Base-by-base conservation (phyloP, 2,797 vertebrate genomes). In the Steatocranus sp. region DNA sequence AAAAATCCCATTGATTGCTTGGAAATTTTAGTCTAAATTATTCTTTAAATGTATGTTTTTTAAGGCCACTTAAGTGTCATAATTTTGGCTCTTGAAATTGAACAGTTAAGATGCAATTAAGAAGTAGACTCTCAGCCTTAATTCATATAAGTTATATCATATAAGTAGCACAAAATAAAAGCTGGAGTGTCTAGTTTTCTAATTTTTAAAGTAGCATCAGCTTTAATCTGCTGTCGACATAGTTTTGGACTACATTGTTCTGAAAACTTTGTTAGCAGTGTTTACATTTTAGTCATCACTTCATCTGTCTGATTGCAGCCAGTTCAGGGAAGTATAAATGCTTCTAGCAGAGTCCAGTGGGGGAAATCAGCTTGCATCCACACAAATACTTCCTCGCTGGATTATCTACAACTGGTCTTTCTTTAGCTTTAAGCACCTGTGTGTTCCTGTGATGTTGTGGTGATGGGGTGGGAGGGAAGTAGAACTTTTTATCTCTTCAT, bases 401-500 rank as follows among this genome's bases (percentile, higher is more conserved):
- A 93, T 93, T 92, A 90, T 70, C 76, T 27, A 51, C 83, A 77
- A 58, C 61, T 63, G 73, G 83, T 68, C 50, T 32, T 81, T 51
- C 58, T 73, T 75, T 46, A 74, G 77, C 78, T 83, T 1, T 76
- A 54, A 73, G 82, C 86, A 92, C 90, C 90, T 92, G 86, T 83
- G 63, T 86, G 87, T 87, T 90, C 82, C 82, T 83, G 84, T 3
- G 5, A 25, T 6, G 75, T 70, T 36, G 53, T 7, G 51, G 51
- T n/a, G 53, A 70, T 43, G 14, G 66, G 15, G 41, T 11, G 41
- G 10, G 11, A 17, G 63, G 61, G 74, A 46, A 18, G 18, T 6
- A 17, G 27, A 46, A 54, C 61, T 32, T 54, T 27, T 79, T 86
- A 88, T 87, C 83, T 85, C 90, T 92, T 90, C 81, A 91, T 94